Evolutionary conservation across 2,113 vertebrate genomes (phyloP), one percentile per base, ranked within the genome.

Genomic region (Cacatua alba): DNA sequence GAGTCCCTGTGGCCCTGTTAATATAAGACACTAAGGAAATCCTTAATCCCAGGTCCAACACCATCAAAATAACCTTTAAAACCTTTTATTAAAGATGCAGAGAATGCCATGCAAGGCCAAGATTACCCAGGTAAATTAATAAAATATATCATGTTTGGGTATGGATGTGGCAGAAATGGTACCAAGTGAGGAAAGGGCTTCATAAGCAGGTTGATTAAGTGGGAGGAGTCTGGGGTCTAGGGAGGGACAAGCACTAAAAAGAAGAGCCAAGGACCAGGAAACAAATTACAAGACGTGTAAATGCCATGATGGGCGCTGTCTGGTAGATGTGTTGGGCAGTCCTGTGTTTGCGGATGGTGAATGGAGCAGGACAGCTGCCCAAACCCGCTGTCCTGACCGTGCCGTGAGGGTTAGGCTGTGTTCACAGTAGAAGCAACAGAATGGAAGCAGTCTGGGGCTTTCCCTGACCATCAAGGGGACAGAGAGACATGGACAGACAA

Each of bases 401-500:
- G 25, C 39, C 5, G 0, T 53, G 53, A 80, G 7, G 9, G 7
- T 37, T 2, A 4, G 25, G 46, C 25, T 59, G 25, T 1, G 2
- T 26, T 17, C 2, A 4, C 33, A 64, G 19, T 23, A 0, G 4
- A 33, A 16, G 11, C 4, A 23, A 9, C 1, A 1, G 16, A 7
- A 16, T 26, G 24, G 31, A 20, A 70, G 33, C 6, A 59, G 69
- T 1, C 10, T 3, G 12, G 10, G 69, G 10, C 3, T 90, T 71
- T 71, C 12, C 15, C 39, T 64, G 33, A 24, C 33, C 16, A 26
- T 9, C 2, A 5, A 69, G 13, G 9, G 20, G 14, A 86, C 25
- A 69, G 9, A 48, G 13, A 84, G 48, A 63, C 44, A 31, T 3
- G 10, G 19, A 65, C 59, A 80, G 41, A 39, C 1, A 18, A 41